Evolutionary conservation across 2,888 invertebrate genomes (phyloP).

Genomic region (Merodon equestris): DNA sequence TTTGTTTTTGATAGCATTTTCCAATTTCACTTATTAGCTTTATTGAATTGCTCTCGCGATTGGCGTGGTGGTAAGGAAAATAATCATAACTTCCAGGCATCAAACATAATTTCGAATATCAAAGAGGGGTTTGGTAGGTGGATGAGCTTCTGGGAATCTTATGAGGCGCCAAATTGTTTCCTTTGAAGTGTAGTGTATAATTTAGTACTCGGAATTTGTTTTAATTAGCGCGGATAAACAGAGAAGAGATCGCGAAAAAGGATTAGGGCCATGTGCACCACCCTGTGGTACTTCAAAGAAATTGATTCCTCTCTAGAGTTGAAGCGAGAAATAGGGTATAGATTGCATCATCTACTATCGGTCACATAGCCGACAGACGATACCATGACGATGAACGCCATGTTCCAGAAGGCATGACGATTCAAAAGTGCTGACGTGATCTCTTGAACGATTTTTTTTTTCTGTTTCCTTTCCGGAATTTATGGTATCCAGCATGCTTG

Average conservation of each 20-base stretch:
- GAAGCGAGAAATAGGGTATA: conserved; percentile 14
- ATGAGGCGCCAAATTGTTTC: background rate
- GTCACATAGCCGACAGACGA: conserved; percentile 28
- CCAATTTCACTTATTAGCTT: conserved; percentile 46
- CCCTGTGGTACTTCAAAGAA: conserved; percentile 5
- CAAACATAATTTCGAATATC: conserved; percentile 23
- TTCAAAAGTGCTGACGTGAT: conserved; percentile 35
- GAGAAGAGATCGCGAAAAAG: background rate
- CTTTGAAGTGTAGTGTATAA: conserved; percentile 20
- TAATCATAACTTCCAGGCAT: conserved; percentile 17
- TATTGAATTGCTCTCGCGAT: conserved; percentile 20
- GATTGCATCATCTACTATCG: conserved; percentile 22
- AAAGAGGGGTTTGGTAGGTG: background rate
- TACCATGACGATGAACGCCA: conserved; percentile 41
- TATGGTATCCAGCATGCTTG: conserved; percentile 42
- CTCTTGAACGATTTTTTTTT: conserved; percentile 1
- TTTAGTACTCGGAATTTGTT: background rate
- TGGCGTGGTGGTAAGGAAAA: conserved; percentile 7
- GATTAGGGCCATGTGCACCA: background rate
- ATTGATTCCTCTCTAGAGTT: background rate
- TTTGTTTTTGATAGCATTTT: conserved; percentile 3
- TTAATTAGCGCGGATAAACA: background rate
- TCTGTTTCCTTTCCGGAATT: conserved; percentile 43
- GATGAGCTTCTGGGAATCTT: conserved; percentile 8
- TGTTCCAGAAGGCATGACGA: conserved; percentile 5